A percentile compares a stretch with the other conserved stretches of the same genome.
These are phyloP conservation scores for Pseudocheirus occidentalis DNA, from an alignment of 2,797 vertebrate species.

Conservation along the genomic window DNA sequence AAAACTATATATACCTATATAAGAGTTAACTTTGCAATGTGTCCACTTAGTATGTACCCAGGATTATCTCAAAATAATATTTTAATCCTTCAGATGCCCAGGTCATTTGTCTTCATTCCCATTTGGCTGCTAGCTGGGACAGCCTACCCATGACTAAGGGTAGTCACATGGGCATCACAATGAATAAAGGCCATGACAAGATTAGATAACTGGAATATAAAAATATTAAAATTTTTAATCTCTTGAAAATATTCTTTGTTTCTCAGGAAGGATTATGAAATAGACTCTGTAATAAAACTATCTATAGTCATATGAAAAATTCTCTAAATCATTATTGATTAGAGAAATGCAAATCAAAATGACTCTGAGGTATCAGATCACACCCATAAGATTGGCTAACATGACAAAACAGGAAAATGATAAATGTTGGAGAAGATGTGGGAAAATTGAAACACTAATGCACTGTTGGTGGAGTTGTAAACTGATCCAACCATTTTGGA, in stretches of 20 bases:
- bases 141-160: not conserved
- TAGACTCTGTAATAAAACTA: too few species aligned
- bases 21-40: not conserved
- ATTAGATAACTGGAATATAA: not conserved
- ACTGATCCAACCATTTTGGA: too few species aligned
- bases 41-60: not conserved
- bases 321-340: too few species aligned
- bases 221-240: not conserved
- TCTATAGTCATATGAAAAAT: too few species aligned
- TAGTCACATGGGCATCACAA: not conserved
- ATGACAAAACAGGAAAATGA: too few species aligned
- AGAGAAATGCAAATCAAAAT: too few species aligned
- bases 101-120: not conserved
- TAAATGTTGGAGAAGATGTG: too few species aligned
- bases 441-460: too few species aligned
- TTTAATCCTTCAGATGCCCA: not conserved
- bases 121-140: not conserved
- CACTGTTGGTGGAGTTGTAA: too few species aligned
- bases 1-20: too few species aligned
- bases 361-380: too few species aligned
- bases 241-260: not conserved
- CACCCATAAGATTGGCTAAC: too few species aligned
- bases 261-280: not conserved
- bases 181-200: not conserved
- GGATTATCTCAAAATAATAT: not conserved